A percentile compares a stretch with the other conserved stretches of the same genome.
Evolutionary conservation across 2,888 invertebrate genomes (phyloP).

Genomic region (Gymnosoma rotundatum): DNA sequence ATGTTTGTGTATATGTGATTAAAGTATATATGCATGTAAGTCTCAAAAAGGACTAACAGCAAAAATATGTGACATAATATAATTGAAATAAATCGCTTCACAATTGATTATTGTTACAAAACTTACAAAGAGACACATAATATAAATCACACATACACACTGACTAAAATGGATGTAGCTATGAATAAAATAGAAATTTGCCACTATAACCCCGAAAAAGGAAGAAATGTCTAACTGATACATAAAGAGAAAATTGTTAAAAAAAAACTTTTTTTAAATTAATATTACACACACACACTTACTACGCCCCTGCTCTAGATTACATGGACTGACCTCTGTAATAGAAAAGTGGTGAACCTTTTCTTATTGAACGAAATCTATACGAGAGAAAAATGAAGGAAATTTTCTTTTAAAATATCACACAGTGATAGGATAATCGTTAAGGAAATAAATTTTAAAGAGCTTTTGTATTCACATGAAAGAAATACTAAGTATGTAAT

Average conservation of each 20-base stretch:
- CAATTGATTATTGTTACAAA: conserved; percentile 59
- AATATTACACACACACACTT: conserved; percentile 34
- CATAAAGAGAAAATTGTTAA: conserved; percentile 26
- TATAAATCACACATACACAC: neutral
- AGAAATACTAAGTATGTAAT: conserved; percentile 52
- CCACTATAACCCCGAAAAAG: conserved; percentile 31
- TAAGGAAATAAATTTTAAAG: conserved; percentile 56
- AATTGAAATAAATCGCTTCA: conserved; percentile 71
- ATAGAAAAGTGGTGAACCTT: conserved; percentile 43
- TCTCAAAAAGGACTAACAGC: conserved; percentile 40
- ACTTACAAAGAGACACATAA: neutral
- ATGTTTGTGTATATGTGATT: conserved; percentile 1
- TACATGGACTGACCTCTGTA: conserved; percentile 50
- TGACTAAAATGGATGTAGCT: neutral
- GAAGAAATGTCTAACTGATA: conserved; percentile 30
- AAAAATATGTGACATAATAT: conserved; percentile 61
- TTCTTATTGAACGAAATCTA: conserved; percentile 45
- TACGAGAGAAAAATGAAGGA: conserved; percentile 31
- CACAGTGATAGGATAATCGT: conserved; percentile 44
- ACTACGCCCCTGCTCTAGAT: conserved; percentile 43
- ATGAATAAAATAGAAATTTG: conserved; percentile 25
- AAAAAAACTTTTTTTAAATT: conserved; percentile 1
- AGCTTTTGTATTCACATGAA: conserved; percentile 39
- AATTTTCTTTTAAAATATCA: conserved; percentile 21
- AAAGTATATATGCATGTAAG: neutral